Conservation (phyloP, 2,113 vertebrate species). For the Mus spicilegus region DNA sequence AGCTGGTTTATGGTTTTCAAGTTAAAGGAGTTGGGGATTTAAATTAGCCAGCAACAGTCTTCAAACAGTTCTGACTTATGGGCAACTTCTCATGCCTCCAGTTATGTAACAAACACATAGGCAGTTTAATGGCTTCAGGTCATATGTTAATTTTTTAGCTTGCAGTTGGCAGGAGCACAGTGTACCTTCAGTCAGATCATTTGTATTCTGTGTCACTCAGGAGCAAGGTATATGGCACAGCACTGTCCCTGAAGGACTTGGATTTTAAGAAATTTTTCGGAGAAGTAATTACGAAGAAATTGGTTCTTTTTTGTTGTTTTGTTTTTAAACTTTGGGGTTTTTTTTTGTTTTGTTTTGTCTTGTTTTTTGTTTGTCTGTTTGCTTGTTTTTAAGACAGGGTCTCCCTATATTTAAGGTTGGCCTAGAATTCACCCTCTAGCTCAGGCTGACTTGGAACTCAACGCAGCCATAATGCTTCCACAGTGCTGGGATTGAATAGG, state of each 20-base stretch:
- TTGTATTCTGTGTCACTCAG: background rate
- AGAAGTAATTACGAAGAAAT: background rate
- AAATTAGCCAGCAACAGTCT: constrained; percentile 1
- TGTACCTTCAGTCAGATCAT: background rate
- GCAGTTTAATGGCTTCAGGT: background rate
- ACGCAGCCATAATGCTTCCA: too few species aligned
- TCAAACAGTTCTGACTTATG: constrained; percentile 30
- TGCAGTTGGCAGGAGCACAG: background rate
- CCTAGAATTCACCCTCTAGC: background rate
- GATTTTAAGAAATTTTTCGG: background rate
- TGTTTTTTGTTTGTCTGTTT: background rate
- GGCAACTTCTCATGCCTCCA: background rate
- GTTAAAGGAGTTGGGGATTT: background rate
- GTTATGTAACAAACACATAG: background rate
- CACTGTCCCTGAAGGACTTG: background rate
- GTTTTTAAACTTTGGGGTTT: background rate
- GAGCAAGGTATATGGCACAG: background rate
- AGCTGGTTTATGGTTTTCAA: constrained; percentile 29
- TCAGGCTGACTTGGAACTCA: background rate
- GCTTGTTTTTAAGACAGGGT: background rate
- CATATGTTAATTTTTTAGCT: constrained; percentile 14
- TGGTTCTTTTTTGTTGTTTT: background rate
- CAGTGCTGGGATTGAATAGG: background rate
- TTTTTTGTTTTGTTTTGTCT: background rate
- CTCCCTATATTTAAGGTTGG: background rate